phyloP scores from a whole-genome alignment of 2,888 invertebrate species.

The Steinernema hermaphroditum region DNA sequence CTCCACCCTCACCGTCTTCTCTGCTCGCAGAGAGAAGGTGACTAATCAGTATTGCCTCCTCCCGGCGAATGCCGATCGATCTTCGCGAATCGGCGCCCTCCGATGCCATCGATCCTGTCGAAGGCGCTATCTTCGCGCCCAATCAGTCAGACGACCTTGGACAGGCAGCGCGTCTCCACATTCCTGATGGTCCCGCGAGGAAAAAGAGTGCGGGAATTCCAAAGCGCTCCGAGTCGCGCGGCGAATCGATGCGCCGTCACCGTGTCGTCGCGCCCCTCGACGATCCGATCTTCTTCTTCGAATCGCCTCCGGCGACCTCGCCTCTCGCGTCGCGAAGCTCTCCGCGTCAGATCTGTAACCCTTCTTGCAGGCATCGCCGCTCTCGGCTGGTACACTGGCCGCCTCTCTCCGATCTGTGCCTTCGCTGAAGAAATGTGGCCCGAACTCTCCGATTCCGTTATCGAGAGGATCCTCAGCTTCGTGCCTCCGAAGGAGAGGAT shows the following conservation, averaged over 20 bases:
- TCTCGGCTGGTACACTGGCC: neutral
- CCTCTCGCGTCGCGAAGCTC: neutral
- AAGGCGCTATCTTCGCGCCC: neutral
- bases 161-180: neutral
- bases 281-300: neutral
- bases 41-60: too few species aligned
- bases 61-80: conserved; percentile 12
- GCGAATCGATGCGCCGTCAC: conserved; percentile 8
- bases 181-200: conserved; percentile 1
- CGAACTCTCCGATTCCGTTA: conserved; percentile 12
- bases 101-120: neutral
- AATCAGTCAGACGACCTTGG: conserved; percentile 1
- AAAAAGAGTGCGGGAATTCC: conserved; percentile 23
- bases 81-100: neutral
- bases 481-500: conserved; percentile 20
- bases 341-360: neutral
- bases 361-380: neutral
- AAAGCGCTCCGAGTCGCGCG: neutral
- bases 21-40: too few species aligned
- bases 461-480: neutral
- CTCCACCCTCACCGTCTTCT: too few species aligned
- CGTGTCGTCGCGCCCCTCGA: neutral
- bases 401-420: neutral
- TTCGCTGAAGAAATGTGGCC: conserved; percentile 11
- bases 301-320: neutral